Conservation (phyloP, 2,888 invertebrate genomes). For the Zhuqinia jingwanae region DNA sequence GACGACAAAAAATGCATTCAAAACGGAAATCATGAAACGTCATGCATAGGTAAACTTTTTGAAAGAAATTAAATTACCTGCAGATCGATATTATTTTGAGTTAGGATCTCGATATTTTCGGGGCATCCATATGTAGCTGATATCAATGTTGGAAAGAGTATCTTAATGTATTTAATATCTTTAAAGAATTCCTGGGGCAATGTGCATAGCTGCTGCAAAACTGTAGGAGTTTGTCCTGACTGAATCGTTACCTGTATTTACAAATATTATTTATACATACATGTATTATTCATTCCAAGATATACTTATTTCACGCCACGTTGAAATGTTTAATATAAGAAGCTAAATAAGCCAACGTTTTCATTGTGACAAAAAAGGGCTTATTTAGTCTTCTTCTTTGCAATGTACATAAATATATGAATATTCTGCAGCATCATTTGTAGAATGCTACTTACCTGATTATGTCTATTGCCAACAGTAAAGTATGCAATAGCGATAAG, state of each 20-base stretch:
- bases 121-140: constrained; percentile 86
- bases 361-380: too few relatives aligned
- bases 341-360: too few relatives aligned
- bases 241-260: constrained; percentile 86
- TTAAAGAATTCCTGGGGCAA: constrained; percentile 94
- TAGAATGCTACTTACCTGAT: constrained; percentile 84
- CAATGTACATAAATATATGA: too few relatives aligned
- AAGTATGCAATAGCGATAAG: constrained; percentile 92
- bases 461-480: constrained; percentile 88
- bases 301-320: too few relatives aligned
- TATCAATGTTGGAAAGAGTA: constrained; percentile 90
- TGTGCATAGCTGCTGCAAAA: constrained; percentile 90
- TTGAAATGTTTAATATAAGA: too few relatives aligned
- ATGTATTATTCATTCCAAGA: too few relatives aligned
- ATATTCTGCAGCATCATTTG: too few relatives aligned
- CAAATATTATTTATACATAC: too few relatives aligned
- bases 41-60: background rate
- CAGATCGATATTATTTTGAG: constrained; percentile 83
- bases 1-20: constrained; percentile 77
- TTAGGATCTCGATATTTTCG: constrained; percentile 88
- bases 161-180: constrained; percentile 86
- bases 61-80: constrained; percentile 61
- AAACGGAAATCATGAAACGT: background rate
- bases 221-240: constrained; percentile 89
- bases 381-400: too few relatives aligned